These are phyloP conservation scores for Apostichopus leukothele DNA, from an alignment of 53 echinoderm and acorn worm genomes.

Conservation along the genomic window DNA sequence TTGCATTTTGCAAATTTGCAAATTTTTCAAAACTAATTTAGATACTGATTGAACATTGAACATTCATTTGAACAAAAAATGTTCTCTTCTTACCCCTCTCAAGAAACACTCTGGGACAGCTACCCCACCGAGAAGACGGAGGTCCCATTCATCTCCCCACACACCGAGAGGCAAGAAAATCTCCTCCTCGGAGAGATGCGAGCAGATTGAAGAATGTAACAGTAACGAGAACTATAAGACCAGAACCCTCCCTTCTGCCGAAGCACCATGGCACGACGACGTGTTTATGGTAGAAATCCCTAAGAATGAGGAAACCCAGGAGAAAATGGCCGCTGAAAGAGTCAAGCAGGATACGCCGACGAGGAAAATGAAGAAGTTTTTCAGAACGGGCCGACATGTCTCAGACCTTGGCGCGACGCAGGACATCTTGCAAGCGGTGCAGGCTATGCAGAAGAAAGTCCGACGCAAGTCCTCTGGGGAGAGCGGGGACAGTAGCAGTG, in stretches of 20 bases:
- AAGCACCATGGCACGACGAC: slow-evolving; percentile 62
- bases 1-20: no score
- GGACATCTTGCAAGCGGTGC: slow-evolving; percentile 39
- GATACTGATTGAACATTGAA: background rate
- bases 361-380: slow-evolving; percentile 37
- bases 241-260: slow-evolving; percentile 72
- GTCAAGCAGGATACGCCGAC: slow-evolving; percentile 9
- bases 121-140: slow-evolving; percentile 20
- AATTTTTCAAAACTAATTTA: no score
- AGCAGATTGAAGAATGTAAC: background rate
- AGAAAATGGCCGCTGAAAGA: background rate
- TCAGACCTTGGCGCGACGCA: slow-evolving; percentile 28
- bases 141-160: slow-evolving; percentile 42
- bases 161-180: slow-evolving; percentile 29
- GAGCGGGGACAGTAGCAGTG: slow-evolving; percentile 5
- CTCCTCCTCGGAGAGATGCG: slow-evolving; percentile 10
- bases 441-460: slow-evolving; percentile 77
- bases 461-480: slow-evolving; percentile 70
- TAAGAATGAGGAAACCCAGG: slow-evolving; percentile 41
- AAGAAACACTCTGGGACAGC: background rate
- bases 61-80: background rate
- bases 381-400: slow-evolving; percentile 16
- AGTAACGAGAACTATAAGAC: slow-evolving; percentile 70
- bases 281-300: slow-evolving; percentile 48
- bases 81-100: background rate